Conservation (phyloP, 1,140 invertebrate genomes). For the Aphelinus certus region DNA sequence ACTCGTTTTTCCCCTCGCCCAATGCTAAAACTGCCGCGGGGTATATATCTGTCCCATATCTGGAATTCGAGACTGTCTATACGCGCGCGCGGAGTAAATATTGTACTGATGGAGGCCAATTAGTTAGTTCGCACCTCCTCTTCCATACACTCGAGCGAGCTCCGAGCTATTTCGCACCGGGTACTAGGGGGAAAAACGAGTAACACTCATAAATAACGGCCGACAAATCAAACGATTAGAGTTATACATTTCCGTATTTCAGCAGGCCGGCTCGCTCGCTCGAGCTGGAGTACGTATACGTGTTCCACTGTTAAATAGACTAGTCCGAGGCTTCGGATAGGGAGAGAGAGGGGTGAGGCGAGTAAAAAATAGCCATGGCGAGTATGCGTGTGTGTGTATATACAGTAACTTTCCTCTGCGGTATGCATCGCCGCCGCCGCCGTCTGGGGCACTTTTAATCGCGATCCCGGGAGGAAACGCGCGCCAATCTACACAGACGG, state of each 20-base stretch:
- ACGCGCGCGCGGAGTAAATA: too few relatives aligned
- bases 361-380: too few relatives aligned
- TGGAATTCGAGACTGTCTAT: too few relatives aligned
- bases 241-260: not conserved
- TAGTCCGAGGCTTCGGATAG: not conserved
- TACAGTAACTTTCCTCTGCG: conserved; percentile 19
- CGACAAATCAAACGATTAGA: not conserved
- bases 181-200: too few relatives aligned
- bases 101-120: too few relatives aligned
- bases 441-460: conserved; percentile 18
- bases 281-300: not conserved
- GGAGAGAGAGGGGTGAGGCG: too few relatives aligned
- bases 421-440: not conserved
- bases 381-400: not conserved
- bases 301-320: conserved; percentile 7
- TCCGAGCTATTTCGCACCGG: too few relatives aligned
- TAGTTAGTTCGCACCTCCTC: too few relatives aligned
- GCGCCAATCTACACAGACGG: not conserved
- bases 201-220: conserved; percentile 6
- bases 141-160: too few relatives aligned
- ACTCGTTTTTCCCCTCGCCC: too few relatives aligned
- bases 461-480: conserved; percentile 12
- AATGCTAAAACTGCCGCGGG: too few relatives aligned
- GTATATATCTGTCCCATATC: too few relatives aligned
- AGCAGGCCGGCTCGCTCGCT: not conserved